Base-by-base conservation (phyloP, 2,888 invertebrate genomes). In the Ganaspis brasiliensis region DNA sequence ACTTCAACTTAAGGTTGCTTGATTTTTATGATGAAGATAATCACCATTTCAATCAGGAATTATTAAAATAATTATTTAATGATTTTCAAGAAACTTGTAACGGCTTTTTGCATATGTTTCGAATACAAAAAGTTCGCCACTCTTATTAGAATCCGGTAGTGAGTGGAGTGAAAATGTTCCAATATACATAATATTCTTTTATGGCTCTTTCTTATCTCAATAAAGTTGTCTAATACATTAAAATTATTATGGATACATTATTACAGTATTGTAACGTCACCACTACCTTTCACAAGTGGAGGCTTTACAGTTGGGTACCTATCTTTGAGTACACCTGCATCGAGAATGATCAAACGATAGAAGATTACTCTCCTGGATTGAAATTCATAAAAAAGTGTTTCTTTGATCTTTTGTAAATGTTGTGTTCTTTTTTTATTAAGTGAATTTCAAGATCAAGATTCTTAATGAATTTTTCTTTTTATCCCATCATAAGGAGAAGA, bases 281-380 rank as follows among this genome's bases (percentile, higher is more conserved):
- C 61, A 12, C 19, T 61, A 16, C 37, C 63, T 67, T 67, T 45
- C 67, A 67, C 45, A 52, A 19, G 4, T 16, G 16, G 45, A 45
- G 24, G 24, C 24, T 24, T 9, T 40, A n/a, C n/a, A 57, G 55
- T 21, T 56, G 14, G 24, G 10, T 63, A 24, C 24, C 24, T 26
- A 24, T 45, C 24, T 67, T 45, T 14, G 40, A 67, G 45, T 67
- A 45, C n/a, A 67, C 67, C 67, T 45, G 67, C 45, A 45, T 67
- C 45, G 63, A 61, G 35, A 45, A 59, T 76, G 75, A 79, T 76
- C 63, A 73, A 35, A 56, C 57, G 72, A 76, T 76, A 81, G 73
- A 77, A 3, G 79, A 77, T 77, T 76, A 77, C 78, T 79, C 78
- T 80, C 75, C 79, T 79, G 71, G 74, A 81, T 81, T 81, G 77